A percentile compares a stretch with the other conserved stretches of the same genome.
These are phyloP conservation scores for Terebella lapidaria DNA, from an alignment of 2,888 invertebrate species.

Conservation along the genomic window DNA sequence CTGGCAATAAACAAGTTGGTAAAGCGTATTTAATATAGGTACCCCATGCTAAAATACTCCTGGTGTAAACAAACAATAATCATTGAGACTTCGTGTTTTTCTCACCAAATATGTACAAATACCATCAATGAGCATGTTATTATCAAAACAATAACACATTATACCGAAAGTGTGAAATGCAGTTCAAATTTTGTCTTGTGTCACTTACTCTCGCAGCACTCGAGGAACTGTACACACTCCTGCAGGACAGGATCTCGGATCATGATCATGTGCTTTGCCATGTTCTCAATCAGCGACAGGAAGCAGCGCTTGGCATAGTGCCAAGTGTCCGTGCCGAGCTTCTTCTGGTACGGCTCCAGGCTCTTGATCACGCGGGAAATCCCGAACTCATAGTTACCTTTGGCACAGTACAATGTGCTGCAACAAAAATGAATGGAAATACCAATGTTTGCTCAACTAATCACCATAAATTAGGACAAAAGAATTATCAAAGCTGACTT, in stretches of 20 bases:
- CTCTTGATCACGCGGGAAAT: slow-evolving; percentile 96
- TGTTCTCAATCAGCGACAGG: slow-evolving; percentile 83
- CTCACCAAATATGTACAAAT: too few relatives aligned
- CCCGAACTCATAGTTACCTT: slow-evolving; percentile 96
- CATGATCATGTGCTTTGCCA: slow-evolving; percentile 84
- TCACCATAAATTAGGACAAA: too few relatives aligned
- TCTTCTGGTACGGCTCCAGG: slow-evolving; percentile 85
- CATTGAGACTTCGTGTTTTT: too few relatives aligned
- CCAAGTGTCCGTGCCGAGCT: slow-evolving; percentile 98
- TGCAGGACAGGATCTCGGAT: slow-evolving; percentile 4
- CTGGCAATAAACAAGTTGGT: too few relatives aligned
- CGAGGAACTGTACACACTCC: slow-evolving; percentile 4
- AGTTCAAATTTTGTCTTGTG: too few relatives aligned
- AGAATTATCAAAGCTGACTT: neutral
- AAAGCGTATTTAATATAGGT: too few relatives aligned
- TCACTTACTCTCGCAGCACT: slow-evolving; percentile 7
- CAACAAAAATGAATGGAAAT: slow-evolving; percentile 28
- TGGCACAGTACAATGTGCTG: slow-evolving; percentile 63
- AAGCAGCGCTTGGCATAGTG: slow-evolving; percentile 95
- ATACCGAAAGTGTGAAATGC: too few relatives aligned
- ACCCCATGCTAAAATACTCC: too few relatives aligned
- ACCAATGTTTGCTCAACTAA: neutral
- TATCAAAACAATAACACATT: too few relatives aligned
- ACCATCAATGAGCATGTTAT: too few relatives aligned
- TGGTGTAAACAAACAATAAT: too few relatives aligned